These are phyloP conservation scores for Prietella phreatophila DNA, from an alignment of 2,113 vertebrate species.

Conservation along the genomic window DNA sequence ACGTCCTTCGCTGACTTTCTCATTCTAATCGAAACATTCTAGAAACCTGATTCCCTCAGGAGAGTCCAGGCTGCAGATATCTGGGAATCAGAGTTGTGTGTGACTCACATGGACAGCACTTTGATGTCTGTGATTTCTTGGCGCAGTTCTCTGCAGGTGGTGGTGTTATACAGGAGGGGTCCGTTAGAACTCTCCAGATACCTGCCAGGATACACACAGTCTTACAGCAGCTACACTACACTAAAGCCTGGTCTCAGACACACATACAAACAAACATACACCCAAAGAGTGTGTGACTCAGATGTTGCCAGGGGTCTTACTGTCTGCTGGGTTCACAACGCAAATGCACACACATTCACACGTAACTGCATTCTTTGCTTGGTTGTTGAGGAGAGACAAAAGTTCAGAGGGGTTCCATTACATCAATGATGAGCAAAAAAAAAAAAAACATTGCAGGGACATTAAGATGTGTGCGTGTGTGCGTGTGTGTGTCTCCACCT, in stretches of 20 bases:
- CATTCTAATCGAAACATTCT: conserved; percentile 49
- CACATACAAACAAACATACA: conserved; percentile 38
- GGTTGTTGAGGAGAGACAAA: conserved; percentile 9
- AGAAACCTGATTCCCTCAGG: conserved; percentile 52
- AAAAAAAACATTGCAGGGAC: not conserved
- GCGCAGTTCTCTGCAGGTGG: conserved; percentile 89
- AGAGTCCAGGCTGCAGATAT: conserved; percentile 31
- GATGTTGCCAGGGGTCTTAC: not conserved
- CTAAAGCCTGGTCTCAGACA: conserved; percentile 27
- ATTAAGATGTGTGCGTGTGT: conserved; percentile 13
- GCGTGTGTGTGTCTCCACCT: conserved; percentile 19
- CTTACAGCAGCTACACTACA: conserved; percentile 53
- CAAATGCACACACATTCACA: conserved; percentile 4
- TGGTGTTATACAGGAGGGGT: conserved; percentile 89
- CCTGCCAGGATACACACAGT: conserved; percentile 76
- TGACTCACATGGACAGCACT: conserved; percentile 94
- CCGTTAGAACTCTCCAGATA: conserved; percentile 93
- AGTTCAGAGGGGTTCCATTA: conserved; percentile 1
- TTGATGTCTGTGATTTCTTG: conserved; percentile 94
- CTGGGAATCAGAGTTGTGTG: conserved; percentile 23
- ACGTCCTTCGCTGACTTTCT: conserved; percentile 63
- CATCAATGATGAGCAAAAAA: conserved; percentile 12
- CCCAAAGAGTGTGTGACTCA: conserved; percentile 23
- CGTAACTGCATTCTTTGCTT: conserved; percentile 4
- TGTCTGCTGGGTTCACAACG: not conserved